Conservation (phyloP, 2,888 invertebrate genomes). For the Nebria salina region DNA sequence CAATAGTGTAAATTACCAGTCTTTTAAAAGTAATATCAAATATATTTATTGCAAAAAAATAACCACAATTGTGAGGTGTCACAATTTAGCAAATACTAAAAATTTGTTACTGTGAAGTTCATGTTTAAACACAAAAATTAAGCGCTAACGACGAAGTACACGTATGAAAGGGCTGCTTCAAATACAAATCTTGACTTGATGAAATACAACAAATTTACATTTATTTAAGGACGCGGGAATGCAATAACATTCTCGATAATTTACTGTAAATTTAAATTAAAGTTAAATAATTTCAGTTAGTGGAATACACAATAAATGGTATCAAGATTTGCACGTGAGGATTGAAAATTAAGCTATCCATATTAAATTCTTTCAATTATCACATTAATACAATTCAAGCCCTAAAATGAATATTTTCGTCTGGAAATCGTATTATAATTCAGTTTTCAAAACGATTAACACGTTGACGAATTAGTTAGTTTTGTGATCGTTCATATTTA, state of each 20-base stretch:
- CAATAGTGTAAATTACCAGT: slow-evolving; percentile 1
- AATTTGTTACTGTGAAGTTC: not conserved
- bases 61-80: too few relatives aligned
- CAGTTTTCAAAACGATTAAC: not conserved
- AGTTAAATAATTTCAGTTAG: too few relatives aligned
- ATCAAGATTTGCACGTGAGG: slow-evolving; percentile 38
- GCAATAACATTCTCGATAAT: too few relatives aligned
- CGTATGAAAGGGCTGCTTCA: slow-evolving; percentile 44
- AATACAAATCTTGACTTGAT: slow-evolving; percentile 37
- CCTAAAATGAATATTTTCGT: too few relatives aligned
- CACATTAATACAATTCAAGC: too few relatives aligned
- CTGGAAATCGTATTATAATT: too few relatives aligned
- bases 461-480: not conserved
- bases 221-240: too few relatives aligned
- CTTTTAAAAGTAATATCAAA: not conserved
- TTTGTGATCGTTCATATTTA: not conserved
- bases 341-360: slow-evolving; percentile 32
- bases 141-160: slow-evolving; percentile 34
- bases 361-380: not conserved
- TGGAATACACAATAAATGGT: not conserved
- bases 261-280: too few relatives aligned
- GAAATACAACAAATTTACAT: not conserved
- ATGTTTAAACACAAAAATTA: not conserved
- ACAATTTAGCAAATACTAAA: too few relatives aligned
- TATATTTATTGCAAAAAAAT: not conserved